These are phyloP conservation scores for Bostrychus sinensis DNA, from an alignment of 2,113 vertebrate genomes.

Conservation along the genomic window DNA sequence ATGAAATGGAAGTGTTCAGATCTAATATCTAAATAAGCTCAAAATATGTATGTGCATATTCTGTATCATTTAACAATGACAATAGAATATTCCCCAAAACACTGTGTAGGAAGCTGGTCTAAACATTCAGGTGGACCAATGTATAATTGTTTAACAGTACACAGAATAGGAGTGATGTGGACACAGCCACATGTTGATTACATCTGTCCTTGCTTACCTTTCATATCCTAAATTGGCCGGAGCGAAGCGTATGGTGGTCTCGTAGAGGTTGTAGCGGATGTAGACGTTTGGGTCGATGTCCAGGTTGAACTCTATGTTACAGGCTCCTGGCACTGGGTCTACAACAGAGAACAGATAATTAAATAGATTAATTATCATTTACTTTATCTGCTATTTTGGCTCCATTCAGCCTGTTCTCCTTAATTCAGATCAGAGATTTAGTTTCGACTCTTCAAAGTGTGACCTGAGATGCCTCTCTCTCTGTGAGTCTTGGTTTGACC, in stretches of 20 bases:
- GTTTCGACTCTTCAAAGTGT: neutral
- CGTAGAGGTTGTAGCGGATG: conserved; percentile 86
- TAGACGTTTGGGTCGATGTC: conserved; percentile 91
- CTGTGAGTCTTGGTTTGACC: neutral
- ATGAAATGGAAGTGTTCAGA: no score
- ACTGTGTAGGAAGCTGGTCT: no score
- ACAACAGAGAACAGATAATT: conserved; percentile 18
- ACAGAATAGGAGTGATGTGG: neutral
- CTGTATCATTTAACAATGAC: no score
- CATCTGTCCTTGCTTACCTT: conserved; percentile 76
- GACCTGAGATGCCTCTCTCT: neutral
- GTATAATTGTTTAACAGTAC: neutral
- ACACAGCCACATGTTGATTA: neutral
- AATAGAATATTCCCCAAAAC: no score
- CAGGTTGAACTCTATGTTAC: conserved; percentile 88
- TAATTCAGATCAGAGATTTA: neutral
- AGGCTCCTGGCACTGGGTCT: conserved; percentile 96
- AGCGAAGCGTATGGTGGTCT: conserved; percentile 86
- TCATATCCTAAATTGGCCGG: conserved; percentile 88
- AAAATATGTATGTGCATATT: no score
- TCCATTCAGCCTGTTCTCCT: neutral
- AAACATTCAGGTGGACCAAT: no score
- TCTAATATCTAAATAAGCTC: no score
- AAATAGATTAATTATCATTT: neutral
- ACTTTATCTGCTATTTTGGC: neutral